These are phyloP conservation scores for Siniperca scherzeri DNA, from an alignment of 2,797 vertebrate species.

Conservation along the genomic window DNA sequence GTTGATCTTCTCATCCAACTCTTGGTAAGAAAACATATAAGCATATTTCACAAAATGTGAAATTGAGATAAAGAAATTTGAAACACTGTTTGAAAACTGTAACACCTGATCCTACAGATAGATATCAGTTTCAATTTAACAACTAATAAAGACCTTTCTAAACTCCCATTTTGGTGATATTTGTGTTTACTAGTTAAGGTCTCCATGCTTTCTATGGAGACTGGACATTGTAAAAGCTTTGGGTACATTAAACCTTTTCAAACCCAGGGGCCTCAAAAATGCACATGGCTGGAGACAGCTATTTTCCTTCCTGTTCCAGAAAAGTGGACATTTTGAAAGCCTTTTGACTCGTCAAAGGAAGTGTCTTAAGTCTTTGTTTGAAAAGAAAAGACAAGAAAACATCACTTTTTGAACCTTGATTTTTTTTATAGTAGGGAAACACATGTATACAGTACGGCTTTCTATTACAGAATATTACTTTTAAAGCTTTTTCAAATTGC, in stretches of 20 bases:
- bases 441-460: too few species aligned
- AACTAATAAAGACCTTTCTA: too few species aligned
- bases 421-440: neutral
- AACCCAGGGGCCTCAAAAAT: conserved; percentile 12
- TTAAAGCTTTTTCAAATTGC: neutral
- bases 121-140: neutral
- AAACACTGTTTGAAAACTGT: neutral
- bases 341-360: neutral
- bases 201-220: neutral
- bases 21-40: neutral
- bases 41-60: neutral
- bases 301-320: conserved; percentile 17
- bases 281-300: neutral
- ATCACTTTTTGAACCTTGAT: neutral
- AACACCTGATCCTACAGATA: neutral
- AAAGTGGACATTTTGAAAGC: neutral
- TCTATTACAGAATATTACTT: neutral
- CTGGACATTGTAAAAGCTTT: conserved; percentile 4
- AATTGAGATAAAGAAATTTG: neutral
- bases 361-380: neutral
- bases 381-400: conserved; percentile 6
- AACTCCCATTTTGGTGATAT: neutral
- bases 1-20: neutral
- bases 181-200: neutral
- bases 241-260: conserved; percentile 3